A percentile compares a stretch with the other conserved stretches of the same genome.
These are phyloP conservation scores for Sinotaia quadrata DNA, from an alignment of 2,888 invertebrate species.

Conservation along the genomic window DNA sequence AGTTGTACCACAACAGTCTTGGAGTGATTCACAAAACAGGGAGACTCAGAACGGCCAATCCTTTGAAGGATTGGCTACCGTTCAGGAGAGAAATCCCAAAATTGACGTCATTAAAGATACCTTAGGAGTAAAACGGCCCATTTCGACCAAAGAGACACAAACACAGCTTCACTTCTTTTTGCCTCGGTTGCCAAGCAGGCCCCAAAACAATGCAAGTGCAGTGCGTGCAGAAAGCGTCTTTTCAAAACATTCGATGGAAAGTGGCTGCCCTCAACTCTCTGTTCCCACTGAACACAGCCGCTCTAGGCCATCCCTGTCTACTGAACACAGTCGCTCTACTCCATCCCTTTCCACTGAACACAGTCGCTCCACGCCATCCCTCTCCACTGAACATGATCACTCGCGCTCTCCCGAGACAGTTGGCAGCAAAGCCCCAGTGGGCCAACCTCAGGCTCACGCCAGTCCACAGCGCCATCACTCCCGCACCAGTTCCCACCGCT, in stretches of 20 bases:
- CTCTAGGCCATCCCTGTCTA: not conserved
- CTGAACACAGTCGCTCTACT: not conserved
- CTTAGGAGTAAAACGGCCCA: not conserved
- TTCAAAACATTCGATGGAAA: no score
- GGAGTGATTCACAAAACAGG: no score
- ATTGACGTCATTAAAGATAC: no score
- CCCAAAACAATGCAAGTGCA: no score
- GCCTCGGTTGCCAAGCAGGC: slow-evolving; percentile 25
- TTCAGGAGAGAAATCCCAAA: no score
- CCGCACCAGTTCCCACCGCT: not conserved
- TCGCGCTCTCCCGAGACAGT: not conserved
- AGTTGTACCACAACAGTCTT: no score
- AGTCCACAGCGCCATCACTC: not conserved
- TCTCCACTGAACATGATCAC: not conserved
- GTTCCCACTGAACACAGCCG: not conserved
- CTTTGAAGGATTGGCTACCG: no score
- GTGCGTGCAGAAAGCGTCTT: no score
- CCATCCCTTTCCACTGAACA: not conserved
- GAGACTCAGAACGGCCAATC: no score
- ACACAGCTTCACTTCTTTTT: slow-evolving; percentile 34
- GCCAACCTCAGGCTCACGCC: not conserved
- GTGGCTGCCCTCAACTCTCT: not conserved
- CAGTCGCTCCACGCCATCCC: not conserved
- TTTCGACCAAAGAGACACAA: not conserved
- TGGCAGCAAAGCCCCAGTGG: no score